Evolutionary conservation across 1,140 invertebrate genomes (phyloP).

Genomic region (Maconellicoccus hirsutus): DNA sequence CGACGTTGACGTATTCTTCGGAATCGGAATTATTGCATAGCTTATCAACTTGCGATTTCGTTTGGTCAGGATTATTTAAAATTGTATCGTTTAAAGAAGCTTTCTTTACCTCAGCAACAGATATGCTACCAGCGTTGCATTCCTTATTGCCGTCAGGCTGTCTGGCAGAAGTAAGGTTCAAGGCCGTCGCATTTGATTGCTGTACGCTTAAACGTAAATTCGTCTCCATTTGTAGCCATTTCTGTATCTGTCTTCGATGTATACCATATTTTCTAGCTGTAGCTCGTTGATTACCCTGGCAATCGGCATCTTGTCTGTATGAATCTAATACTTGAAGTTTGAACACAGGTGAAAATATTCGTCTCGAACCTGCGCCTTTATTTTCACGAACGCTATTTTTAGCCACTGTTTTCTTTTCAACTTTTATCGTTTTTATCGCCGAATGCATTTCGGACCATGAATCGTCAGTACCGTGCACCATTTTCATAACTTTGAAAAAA

Average conservation of each 20-base stretch:
- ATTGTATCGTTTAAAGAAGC: conserved; percentile 13
- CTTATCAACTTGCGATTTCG: neutral
- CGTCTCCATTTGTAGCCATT: conserved; percentile 73
- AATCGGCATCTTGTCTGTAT: conserved; percentile 67
- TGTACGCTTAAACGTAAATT: conserved; percentile 45
- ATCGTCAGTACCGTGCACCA: conserved; percentile 11
- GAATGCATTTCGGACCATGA: neutral
- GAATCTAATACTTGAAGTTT: conserved; percentile 60
- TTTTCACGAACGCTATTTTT: conserved; percentile 15
- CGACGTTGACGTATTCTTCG: conserved; percentile 28
- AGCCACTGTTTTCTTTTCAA: neutral
- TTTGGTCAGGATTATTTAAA: conserved; percentile 26
- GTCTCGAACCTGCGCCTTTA: conserved; percentile 49
- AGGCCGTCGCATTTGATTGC: conserved; percentile 34
- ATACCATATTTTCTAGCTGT: conserved; percentile 78
- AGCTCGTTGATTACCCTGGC: conserved; percentile 69
- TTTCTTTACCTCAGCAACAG: conserved; percentile 7
- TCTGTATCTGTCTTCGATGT: conserved; percentile 72
- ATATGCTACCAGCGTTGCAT: conserved; percentile 23
- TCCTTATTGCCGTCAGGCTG: conserved; percentile 38
- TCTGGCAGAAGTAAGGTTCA: conserved; percentile 41
- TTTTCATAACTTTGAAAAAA: neutral
- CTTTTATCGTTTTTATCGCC: neutral
- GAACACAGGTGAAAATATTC: conserved; percentile 72
- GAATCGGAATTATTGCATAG: conserved; percentile 23